Conservation (phyloP, 2,797 vertebrate species). For the Vespertilio murinus region DNA sequence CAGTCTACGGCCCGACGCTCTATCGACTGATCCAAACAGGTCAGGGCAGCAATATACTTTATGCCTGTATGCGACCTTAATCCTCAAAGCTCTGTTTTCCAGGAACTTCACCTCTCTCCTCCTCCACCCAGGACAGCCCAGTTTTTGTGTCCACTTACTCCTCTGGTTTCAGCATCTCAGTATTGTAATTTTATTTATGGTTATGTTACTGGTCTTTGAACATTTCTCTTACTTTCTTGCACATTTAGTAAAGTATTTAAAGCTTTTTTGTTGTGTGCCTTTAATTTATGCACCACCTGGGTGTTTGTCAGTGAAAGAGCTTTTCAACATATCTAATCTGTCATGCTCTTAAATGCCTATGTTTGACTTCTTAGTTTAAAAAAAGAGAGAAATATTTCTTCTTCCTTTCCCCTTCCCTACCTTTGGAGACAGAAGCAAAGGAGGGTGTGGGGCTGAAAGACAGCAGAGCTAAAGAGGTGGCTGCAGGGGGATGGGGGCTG, state of each 20-base stretch:
- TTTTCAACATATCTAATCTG: not conserved
- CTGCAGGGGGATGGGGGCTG: accelerated
- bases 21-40: too few species aligned
- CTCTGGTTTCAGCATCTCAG: not conserved
- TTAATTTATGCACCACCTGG: not conserved
- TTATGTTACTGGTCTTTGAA: not conserved
- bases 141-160: not conserved
- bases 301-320: not conserved
- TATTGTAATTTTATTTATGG: not conserved
- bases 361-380: not conserved
- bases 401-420: not conserved
- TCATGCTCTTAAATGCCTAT: not conserved
- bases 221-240: not conserved
- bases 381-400: not conserved
- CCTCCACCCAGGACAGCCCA: not conserved
- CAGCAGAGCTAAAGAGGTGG: not conserved
- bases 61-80: not conserved
- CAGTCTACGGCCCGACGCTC: too few species aligned
- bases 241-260: not conserved
- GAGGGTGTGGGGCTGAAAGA: not conserved
- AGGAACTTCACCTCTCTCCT: not conserved
- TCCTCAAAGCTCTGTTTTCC: not conserved
- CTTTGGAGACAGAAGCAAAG: not conserved
- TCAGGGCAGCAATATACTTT: not conserved
- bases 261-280: not conserved